These are phyloP conservation scores for Carlito syrichta DNA, from an alignment of 2,113 vertebrate genomes.

Conservation along the genomic window DNA sequence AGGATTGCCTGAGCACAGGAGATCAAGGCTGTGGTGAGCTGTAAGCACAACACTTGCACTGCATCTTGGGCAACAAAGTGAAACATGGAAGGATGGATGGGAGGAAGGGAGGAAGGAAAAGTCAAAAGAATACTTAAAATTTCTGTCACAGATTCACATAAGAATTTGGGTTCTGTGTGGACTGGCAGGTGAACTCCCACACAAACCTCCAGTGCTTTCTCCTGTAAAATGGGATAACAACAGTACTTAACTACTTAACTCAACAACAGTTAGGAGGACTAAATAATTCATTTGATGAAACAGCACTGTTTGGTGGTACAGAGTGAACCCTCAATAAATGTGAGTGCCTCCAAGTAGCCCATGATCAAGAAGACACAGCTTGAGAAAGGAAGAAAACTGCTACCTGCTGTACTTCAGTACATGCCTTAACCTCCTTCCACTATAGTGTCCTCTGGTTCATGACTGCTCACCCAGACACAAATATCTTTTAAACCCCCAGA, in stretches of 20 bases:
- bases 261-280: not conserved
- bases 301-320: not conserved
- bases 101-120: too few relatives aligned
- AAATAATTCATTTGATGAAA: not conserved
- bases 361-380: not conserved
- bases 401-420: not conserved
- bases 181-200: not conserved
- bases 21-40: too few relatives aligned
- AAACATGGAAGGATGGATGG: too few relatives aligned
- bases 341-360: not conserved
- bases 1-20: too few relatives aligned
- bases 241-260: not conserved
- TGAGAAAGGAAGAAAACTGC: not conserved
- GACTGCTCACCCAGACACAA: constrained; percentile 27
- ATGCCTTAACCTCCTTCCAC: not conserved
- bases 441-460: not conserved
- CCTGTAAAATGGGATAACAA: not conserved
- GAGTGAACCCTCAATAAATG: not conserved
- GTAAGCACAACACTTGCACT: too few relatives aligned
- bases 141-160: not conserved
- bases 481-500: constrained; percentile 4
- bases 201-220: not conserved
- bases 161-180: not conserved
- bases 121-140: too few relatives aligned
- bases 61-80: too few relatives aligned